Evolutionary conservation across 2,888 invertebrate genomes (phyloP), one percentile per base, ranked within the genome.

Genomic region (Frankliniella fusca): DNA sequence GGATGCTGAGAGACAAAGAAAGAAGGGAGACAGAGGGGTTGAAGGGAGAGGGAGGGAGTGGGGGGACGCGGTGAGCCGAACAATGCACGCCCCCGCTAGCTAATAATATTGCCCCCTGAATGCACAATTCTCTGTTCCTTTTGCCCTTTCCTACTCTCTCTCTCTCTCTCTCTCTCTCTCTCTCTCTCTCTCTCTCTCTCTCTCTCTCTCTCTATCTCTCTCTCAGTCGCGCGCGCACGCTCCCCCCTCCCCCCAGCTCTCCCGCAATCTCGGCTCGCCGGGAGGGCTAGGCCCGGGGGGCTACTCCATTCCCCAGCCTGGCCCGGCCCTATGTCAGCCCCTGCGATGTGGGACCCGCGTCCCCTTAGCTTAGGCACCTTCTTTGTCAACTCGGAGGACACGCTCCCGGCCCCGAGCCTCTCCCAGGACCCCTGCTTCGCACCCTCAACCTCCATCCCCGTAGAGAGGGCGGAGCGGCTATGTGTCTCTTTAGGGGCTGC

Each of bases 361-460:
- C 54, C 54, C 54, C 54, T 54, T 54, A 54, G 54, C 54, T 54
- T 15, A 54, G 54, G 54, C 54, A 54, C 54, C 54, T 54, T 54
- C 54, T 54, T 54, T 54, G 54, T 54, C 54, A 54, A 54, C 54
- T 54, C 54, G 54, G 54, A 54, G 54, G 54, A 54, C 54, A 54
- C 54, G 18, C 54, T 20, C 38, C 54, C 5, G 5, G 54, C 5
- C 54, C 18, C 54, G 18, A 54, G 15, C 54, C 54, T 54, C 54
- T 54, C 15, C 54, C 15, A 54, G 54, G 54, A 11, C 54, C 15
- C 18, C 54, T 54, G 54, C 1, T 54, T 54, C 54, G 15, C 54
- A n/a, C n/a, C n/a, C n/a, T n/a, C n/a, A n/a, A n/a, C n/a, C n/a
- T n/a, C n/a, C n/a, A n/a, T n/a, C n/a, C n/a, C n/a, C n/a, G n/a